Evolutionary conservation across 2,888 invertebrate species (phyloP), one percentile per base, ranked within the genome.

Genomic region (Chelonus formosanus): DNA sequence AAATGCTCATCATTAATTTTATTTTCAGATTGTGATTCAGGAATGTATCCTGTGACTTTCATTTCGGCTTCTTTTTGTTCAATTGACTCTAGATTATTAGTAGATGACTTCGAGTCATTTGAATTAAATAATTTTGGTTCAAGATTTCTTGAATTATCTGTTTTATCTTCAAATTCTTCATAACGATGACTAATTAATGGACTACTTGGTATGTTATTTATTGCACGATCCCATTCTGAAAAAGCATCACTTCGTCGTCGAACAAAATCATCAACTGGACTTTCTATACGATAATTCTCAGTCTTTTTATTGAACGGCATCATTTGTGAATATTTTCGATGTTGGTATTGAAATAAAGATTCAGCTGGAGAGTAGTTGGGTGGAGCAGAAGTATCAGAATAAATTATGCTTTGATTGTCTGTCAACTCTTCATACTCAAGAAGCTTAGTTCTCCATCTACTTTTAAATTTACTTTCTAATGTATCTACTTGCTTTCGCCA

Each of bases 81-180:
- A 53, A 58, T 32, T 8, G 4, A 45, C 1, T 20, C 31, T 35
- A 47, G 32, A 10, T 60, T 65, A 3, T 61, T 47, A 7, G 65
- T 45, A 32, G 64, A 69, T 57, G 67, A 67, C 63, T 71, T 70
- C 4, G 70, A 35, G 31, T 72, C 71, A n/a, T 64, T 64, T 4
- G 61, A 67, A 10, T 69, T 62, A 45, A 61, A 67, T 57, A 69
- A 65, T 31, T 34, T 65, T n/a, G 58, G 48, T 3, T 66, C 63
- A 10, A 63, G 48, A 7, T 31, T 52, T 56, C 52, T 60, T 0
- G 64, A 60, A 10, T 5, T 40, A 6, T 64, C 8, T 8, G 32
- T 7, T 6, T 48, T 20, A 47, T 47, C 32, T 31, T 52, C 56
- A 20, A 20, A 20, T 4, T 50, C 44, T 44, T 54, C 35, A 35